Evolutionary conservation across 2,113 vertebrate genomes (phyloP).

Genomic region (Callorhinus ursinus): DNA sequence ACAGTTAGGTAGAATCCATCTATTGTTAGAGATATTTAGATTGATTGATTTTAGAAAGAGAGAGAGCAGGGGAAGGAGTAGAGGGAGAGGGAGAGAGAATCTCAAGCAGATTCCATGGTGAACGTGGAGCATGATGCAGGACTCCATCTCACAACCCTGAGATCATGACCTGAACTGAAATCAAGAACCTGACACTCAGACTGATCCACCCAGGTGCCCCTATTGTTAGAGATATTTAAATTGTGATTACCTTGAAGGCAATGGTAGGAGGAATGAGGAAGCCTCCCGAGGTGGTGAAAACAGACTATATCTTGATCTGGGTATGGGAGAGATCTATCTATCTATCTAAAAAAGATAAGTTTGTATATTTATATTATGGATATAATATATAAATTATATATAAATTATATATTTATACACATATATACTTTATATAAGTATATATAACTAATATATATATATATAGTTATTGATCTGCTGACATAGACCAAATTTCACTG

Average conservation of each 20-base stretch:
- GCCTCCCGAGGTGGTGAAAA: neutral
- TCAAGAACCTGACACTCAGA: neutral
- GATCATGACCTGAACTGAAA: neutral
- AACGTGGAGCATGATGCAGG: neutral
- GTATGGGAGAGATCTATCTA: neutral
- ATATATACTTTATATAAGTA: neutral
- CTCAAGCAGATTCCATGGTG: neutral
- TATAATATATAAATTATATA: neutral
- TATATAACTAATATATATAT: neutral
- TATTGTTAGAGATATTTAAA: neutral
- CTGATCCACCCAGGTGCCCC: neutral
- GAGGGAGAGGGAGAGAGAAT: neutral
- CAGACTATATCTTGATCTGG: neutral
- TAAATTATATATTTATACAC: neutral
- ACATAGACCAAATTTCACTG: neutral
- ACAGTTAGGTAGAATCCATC: neutral
- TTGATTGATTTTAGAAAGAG: neutral
- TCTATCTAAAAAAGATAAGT: neutral
- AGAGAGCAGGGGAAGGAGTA: neutral
- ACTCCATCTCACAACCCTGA: neutral
- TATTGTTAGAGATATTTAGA: neutral
- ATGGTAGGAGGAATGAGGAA: neutral
- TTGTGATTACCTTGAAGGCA: neutral
- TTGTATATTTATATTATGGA: neutral
- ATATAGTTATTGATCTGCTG: neutral